Conservation (phyloP, 2,797 vertebrate genomes). For the Presbytis comata region DNA sequence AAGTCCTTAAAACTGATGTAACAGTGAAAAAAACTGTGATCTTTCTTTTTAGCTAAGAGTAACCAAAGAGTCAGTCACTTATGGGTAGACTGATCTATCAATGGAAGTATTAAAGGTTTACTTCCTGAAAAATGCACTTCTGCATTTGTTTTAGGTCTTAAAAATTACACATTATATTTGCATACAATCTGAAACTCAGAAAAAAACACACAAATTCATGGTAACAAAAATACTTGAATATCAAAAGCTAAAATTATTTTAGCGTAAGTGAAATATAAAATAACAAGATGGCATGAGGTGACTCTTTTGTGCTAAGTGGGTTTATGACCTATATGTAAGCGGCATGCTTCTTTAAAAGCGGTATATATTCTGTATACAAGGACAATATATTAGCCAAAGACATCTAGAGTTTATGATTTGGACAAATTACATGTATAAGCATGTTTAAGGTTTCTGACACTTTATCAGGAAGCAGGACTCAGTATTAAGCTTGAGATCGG, state of each 20-base stretch:
- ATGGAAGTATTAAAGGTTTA: slow-evolving; percentile 75
- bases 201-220: neutral
- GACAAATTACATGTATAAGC: neutral
- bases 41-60: slow-evolving; percentile 17
- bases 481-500: neutral
- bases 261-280: neutral
- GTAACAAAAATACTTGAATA: neutral
- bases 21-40: slow-evolving; percentile 42
- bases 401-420: neutral
- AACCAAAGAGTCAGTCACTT: slow-evolving; percentile 28
- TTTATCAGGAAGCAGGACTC: neutral
- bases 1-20: slow-evolving; percentile 45
- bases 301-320: neutral
- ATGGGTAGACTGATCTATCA: slow-evolving; percentile 72
- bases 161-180: slow-evolving; percentile 69
- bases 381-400: neutral
- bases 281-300: neutral
- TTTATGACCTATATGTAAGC: neutral
- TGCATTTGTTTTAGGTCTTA: slow-evolving; percentile 70
- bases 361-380: neutral
- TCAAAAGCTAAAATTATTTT: slow-evolving; percentile 32
- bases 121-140: slow-evolving; percentile 70
- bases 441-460: slow-evolving; percentile 36
- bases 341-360: slow-evolving; percentile 44
- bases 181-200: slow-evolving; percentile 42